Conservation (phyloP, 2,888 invertebrate genomes). For the Adelognathus sp. region DNA sequence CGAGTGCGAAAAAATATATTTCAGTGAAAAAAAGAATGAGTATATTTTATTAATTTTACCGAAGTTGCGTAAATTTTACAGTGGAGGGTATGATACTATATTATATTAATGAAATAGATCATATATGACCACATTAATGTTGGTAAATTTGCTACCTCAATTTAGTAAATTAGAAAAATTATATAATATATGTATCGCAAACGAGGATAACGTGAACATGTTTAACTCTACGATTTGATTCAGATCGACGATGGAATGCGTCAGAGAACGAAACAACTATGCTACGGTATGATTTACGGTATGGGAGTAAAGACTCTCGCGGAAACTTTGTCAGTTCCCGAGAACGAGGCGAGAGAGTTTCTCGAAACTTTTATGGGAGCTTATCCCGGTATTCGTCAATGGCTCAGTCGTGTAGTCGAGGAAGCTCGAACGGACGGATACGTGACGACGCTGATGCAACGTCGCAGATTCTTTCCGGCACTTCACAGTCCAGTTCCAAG, state of each 20-base stretch:
- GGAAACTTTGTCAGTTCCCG: slow-evolving; percentile 89
- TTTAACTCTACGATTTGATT: too few species aligned
- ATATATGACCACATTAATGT: too few species aligned
- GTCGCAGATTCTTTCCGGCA: slow-evolving; percentile 90
- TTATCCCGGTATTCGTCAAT: slow-evolving; percentile 88
- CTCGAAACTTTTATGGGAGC: slow-evolving; percentile 91
- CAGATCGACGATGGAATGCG: slow-evolving; percentile 90
- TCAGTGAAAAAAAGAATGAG: too few species aligned
- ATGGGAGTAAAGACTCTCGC: slow-evolving; percentile 94
- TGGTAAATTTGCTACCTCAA: too few species aligned
- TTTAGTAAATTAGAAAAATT: too few species aligned
- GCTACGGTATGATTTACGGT: slow-evolving; percentile 98
- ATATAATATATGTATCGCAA: too few species aligned
- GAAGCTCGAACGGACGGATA: slow-evolving; percentile 88
- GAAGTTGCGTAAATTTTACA: too few species aligned
- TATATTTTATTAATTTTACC: too few species aligned
- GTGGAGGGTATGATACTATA: too few species aligned
- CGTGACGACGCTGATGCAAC: slow-evolving; percentile 91
- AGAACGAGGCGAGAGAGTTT: slow-evolving; percentile 90
- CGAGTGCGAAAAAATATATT: too few species aligned
- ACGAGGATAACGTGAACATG: too few species aligned
- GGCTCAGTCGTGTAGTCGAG: slow-evolving; percentile 83
- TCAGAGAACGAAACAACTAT: slow-evolving; percentile 94
- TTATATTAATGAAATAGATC: too few species aligned
- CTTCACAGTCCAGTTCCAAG: slow-evolving; percentile 85